phyloP scores from a whole-genome alignment of 2,888 invertebrate species.

The Euphydryas editha region DNA sequence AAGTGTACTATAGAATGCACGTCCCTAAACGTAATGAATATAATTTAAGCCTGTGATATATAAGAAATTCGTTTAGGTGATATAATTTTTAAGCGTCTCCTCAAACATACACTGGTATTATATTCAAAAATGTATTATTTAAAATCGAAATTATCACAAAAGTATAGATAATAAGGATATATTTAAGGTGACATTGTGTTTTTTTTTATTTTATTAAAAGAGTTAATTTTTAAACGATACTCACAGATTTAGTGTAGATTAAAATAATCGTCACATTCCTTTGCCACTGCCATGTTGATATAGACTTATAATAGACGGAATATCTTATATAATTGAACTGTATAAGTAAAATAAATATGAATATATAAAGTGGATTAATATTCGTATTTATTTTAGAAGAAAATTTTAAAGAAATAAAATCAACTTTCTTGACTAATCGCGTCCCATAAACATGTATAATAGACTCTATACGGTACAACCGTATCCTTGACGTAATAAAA shows the following conservation, averaged over 20 bases:
- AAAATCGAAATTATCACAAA: conserved; percentile 24
- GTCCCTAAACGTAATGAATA: conserved; percentile 78
- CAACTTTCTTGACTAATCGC: not conserved
- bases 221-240: conserved; percentile 20
- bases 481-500: conserved; percentile 37
- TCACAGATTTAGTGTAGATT: conserved; percentile 31
- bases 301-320: conserved; percentile 24
- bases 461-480: conserved; percentile 35
- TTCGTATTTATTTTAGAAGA: not conserved
- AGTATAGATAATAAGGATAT: conserved; percentile 20
- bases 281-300: conserved; percentile 38
- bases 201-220: conserved; percentile 20
- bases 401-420: not conserved
- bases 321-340: conserved; percentile 9
- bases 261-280: conserved; percentile 34
- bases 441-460: conserved; percentile 20
- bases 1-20: conserved; percentile 81
- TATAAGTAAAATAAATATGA: conserved; percentile 12
- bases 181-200: conserved; percentile 18
- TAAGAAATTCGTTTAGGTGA: conserved; percentile 75
- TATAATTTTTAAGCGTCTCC: conserved; percentile 64
- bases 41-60: conserved; percentile 84
- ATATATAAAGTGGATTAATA: conserved; percentile 8
- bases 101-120: conserved; percentile 45
- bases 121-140: conserved; percentile 29